These are phyloP conservation scores for Venusia cambrica DNA, from an alignment of 2,888 invertebrate genomes.

Conservation along the genomic window DNA sequence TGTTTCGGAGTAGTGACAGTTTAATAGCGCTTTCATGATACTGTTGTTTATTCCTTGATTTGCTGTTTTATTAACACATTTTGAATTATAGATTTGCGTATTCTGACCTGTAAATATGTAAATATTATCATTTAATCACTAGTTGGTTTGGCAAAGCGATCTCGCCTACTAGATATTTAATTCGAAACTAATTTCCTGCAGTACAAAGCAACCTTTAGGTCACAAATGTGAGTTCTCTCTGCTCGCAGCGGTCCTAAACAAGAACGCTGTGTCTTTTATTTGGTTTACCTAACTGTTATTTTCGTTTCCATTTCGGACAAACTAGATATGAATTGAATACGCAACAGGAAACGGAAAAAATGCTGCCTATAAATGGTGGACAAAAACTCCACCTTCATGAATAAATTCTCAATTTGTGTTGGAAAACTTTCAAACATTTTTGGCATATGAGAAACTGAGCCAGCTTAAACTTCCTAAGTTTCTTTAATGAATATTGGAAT, in stretches of 20 bases:
- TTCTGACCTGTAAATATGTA: background rate
- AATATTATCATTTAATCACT: conserved; percentile 1
- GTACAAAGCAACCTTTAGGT: conserved; percentile 67
- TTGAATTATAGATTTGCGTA: conserved; percentile 8
- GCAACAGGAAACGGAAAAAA: no score
- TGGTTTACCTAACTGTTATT: no score
- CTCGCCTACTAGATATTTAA: conserved; percentile 53
- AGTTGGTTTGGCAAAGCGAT: conserved; percentile 32
- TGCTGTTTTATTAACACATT: no score
- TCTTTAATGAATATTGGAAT: conserved; percentile 18
- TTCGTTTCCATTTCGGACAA: no score
- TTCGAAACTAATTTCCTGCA: conserved; percentile 74
- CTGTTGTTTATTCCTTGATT: conserved; percentile 9
- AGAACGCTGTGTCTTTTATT: conserved; percentile 46
- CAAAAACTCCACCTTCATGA: no score
- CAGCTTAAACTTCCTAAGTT: no score
- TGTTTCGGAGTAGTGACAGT: conserved; percentile 13
- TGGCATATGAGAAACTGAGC: no score
- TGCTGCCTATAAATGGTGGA: no score
- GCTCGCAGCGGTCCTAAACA: no score
- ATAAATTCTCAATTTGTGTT: no score
- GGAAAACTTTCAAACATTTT: no score
- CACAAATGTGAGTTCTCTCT: conserved; percentile 50
- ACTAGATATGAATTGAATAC: no score
- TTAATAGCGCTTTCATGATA: conserved; percentile 18